Conservation (phyloP, 2,888 invertebrate genomes). For the Ellobium chinense region DNA sequence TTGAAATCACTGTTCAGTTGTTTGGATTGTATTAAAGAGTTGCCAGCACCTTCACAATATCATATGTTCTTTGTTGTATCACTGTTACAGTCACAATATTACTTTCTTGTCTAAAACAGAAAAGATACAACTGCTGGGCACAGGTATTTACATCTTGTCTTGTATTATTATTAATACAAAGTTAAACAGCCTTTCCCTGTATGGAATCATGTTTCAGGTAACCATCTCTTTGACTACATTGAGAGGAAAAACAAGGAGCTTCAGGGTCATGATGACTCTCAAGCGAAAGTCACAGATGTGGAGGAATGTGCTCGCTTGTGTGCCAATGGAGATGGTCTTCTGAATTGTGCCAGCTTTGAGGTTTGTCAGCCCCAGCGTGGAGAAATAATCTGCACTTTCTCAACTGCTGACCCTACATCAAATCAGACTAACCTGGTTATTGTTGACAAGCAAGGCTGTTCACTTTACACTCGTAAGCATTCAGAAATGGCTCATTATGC, state of each 20-base stretch:
- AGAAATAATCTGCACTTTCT: conserved; percentile 11
- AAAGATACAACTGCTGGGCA: no score
- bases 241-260: background rate
- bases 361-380: conserved; percentile 12
- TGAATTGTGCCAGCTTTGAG: conserved; percentile 32
- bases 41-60: no score
- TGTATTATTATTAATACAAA: no score
- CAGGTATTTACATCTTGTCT: no score
- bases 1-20: no score
- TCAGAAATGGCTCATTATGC: background rate
- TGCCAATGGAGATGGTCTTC: conserved; percentile 23
- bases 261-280: conserved; percentile 12
- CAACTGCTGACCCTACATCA: conserved; percentile 33
- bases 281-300: background rate
- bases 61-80: no score
- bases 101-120: no score
- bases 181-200: no score
- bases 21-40: no score
- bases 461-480: conserved; percentile 34
- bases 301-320: conserved; percentile 28
- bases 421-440: background rate
- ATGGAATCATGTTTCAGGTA: conserved; percentile 24
- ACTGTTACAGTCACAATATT: no score
- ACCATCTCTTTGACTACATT: conserved; percentile 36
- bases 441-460: background rate